Conservation (phyloP, 2,113 vertebrate genomes). For the Odontesthes bonariensis region DNA sequence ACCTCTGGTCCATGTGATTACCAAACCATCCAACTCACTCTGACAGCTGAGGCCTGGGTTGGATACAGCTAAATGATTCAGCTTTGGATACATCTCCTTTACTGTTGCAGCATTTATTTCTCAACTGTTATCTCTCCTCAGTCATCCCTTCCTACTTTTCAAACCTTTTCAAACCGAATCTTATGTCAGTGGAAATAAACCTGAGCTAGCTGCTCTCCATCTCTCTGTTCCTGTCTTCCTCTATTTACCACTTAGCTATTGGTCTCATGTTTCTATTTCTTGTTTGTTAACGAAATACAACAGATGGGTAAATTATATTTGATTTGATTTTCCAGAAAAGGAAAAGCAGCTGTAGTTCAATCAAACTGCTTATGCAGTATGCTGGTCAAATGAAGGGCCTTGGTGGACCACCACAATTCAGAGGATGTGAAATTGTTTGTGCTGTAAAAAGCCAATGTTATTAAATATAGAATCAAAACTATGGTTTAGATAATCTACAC, state of each 20-base stretch:
- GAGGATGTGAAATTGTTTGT: background rate
- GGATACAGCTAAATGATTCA: constrained; percentile 10
- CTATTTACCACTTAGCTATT: constrained; percentile 33
- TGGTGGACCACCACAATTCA: too few relatives aligned
- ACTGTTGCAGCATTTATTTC: constrained; percentile 4
- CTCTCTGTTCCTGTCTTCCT: constrained; percentile 8
- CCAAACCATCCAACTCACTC: constrained; percentile 57
- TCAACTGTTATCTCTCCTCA: constrained; percentile 15
- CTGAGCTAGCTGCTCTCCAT: constrained; percentile 22
- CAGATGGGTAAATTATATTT: constrained; percentile 24
- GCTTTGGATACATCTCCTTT: constrained; percentile 13
- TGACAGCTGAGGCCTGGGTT: constrained; percentile 64
- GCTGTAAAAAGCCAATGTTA: background rate
- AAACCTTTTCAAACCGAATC: background rate
- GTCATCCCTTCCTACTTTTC: constrained; percentile 11
- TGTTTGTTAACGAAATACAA: constrained; percentile 22
- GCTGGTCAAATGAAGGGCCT: too few relatives aligned
- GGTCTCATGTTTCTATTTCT: constrained; percentile 28
- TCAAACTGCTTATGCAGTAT: background rate
- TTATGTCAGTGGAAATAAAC: constrained; percentile 41
- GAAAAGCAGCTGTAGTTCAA: background rate
- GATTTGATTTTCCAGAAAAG: background rate
- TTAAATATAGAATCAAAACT: too few relatives aligned
- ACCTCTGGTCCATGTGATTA: constrained; percentile 76
- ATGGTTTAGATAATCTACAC: too few relatives aligned